Conservation (phyloP, 2,888 invertebrate species). For the Nymphalis urticae region DNA sequence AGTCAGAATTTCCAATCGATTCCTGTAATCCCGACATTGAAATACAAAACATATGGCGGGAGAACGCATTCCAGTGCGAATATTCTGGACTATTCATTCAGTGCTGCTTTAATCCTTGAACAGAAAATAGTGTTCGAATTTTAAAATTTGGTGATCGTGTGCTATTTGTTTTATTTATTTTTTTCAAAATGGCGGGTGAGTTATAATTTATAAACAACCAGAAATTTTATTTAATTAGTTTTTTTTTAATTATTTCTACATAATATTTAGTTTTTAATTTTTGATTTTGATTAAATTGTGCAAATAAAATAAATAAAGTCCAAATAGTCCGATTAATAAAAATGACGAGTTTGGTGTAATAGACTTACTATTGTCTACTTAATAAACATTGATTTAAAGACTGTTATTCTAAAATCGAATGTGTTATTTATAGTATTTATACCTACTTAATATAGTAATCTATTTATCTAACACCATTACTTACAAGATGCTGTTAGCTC, state of each 20-base stretch:
- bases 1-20: constrained; percentile 32
- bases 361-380: too few species aligned
- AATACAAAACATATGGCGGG: constrained; percentile 71
- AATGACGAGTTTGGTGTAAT: too few species aligned
- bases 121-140: constrained; percentile 45
- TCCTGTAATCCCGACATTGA: constrained; percentile 49
- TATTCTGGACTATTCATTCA: constrained; percentile 64
- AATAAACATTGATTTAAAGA: too few species aligned
- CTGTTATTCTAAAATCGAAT: too few species aligned
- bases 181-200: constrained; percentile 45
- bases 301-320: too few species aligned
- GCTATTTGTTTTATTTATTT: neutral
- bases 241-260: neutral
- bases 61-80: constrained; percentile 57
- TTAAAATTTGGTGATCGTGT: constrained; percentile 21
- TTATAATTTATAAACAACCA: constrained; percentile 10
- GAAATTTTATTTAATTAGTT: neutral
- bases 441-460: neutral
- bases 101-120: constrained; percentile 53
- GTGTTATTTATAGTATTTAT: neutral
- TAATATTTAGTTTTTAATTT: too few species aligned
- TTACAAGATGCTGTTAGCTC: constrained; percentile 14
- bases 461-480: constrained; percentile 1
- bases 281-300: too few species aligned
- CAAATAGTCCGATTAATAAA: too few species aligned